Evolutionary conservation across 2,888 invertebrate species (phyloP), one percentile per base, ranked within the genome.

Genomic region (Exocentrus adspersus): DNA sequence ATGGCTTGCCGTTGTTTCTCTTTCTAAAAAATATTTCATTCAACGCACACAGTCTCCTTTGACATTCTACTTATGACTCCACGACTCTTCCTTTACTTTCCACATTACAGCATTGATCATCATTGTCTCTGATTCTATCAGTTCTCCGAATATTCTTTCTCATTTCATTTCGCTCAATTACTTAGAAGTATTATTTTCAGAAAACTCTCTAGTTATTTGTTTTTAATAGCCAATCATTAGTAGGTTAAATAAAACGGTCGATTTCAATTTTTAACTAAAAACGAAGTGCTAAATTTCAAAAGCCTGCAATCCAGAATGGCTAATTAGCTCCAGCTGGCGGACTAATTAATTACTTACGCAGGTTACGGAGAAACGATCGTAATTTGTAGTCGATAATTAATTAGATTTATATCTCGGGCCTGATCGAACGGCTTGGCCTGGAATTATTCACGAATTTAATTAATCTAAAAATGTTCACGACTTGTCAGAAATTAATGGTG

Each of bases 341-440:
- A 17, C 10, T 51, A 51, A 51, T 51, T 51, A 51, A 51, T 51
- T 51, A 30, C n/a, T 24, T 30, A 16, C 12, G 7, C 17, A 51
- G 9, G 28, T 28, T 30, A 28, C 10, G 19, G 17, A 14, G 51
- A 28, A 24, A n/a, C 28, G 28, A 30, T 21, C 30, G 51, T 51
- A 51, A 51, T 51, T 51, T 51, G 51, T 51, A 30, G 19, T 51
- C 51, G 9, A 28, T 51, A 24, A 51, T 30, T 51, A 51, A 51
- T 48, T 51, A 51, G 51, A 16, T 51, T 51, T 51, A 43, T 51
- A 51, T 51, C 51, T 51, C 7, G 7, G 14, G 28, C 32, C 20
- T 51, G 28, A 51, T 51, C 30, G 17, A 12, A 6, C 17, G 51
- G n/a, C 16, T 17, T 10, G 16, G 14, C 3, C 2, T 20, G 43